These are phyloP conservation scores for Gonioctena quinquepunctata DNA, from an alignment of 1,140 invertebrate genomes.

Conservation along the genomic window DNA sequence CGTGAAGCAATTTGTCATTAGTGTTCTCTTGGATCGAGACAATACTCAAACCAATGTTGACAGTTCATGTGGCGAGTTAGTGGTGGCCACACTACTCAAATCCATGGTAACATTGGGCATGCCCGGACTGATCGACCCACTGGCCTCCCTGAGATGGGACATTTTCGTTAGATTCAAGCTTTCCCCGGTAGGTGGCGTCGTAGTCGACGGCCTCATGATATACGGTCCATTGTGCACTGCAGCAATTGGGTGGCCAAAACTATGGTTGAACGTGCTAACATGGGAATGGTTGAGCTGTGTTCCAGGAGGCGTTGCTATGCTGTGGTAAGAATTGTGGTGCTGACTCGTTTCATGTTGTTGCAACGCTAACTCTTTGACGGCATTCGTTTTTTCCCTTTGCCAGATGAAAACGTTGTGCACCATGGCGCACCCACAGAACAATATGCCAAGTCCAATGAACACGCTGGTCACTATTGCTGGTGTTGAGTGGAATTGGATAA, in stretches of 20 bases:
- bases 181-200: constrained; percentile 58
- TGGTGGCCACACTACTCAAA: constrained; percentile 67
- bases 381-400: constrained; percentile 82
- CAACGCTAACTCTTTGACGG: constrained; percentile 54
- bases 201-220: constrained; percentile 57
- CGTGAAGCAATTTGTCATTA: no score
- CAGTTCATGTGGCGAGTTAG: constrained; percentile 69
- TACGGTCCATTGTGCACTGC: constrained; percentile 49
- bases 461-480: constrained; percentile 88
- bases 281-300: constrained; percentile 49
- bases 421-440: constrained; percentile 90
- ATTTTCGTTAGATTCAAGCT: constrained; percentile 50
- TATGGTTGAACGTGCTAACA: constrained; percentile 44
- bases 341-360: constrained; percentile 50
- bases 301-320: constrained; percentile 36
- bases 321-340: constrained; percentile 48
- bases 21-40: no score
- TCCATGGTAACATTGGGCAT: constrained; percentile 66
- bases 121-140: constrained; percentile 67
- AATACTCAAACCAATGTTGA: constrained; percentile 65
- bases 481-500: constrained; percentile 89
- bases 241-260: constrained; percentile 43
- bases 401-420: constrained; percentile 93
- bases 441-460: constrained; percentile 84
- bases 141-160: constrained; percentile 60